Base-by-base conservation (phyloP, 2,888 invertebrate genomes). In the Agrochola litura region DNA sequence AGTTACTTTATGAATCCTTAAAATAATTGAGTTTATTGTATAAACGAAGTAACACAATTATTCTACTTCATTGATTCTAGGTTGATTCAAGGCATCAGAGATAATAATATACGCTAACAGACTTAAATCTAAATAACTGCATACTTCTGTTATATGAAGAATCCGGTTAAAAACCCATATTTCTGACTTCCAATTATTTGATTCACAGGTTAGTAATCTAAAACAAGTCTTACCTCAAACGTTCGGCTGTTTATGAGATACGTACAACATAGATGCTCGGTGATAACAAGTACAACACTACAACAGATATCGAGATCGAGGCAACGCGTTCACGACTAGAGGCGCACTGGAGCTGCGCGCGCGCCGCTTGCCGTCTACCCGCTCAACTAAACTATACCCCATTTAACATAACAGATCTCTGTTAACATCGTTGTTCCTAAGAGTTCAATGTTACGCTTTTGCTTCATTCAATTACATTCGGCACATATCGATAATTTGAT, bases 251-350 rank as follows among this genome's bases (percentile, higher is more conserved):
- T 89, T 88, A 79, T 80, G 80, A 83, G 79, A 73, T 76, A 73
- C 70, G 77, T 77, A 90, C 89, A 90, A 89, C 86, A 90, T 90
- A 78, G 78, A 83, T 80, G 78, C 52, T 73, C 41, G 73, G 69
- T 81, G 84, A 90, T 87, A 89, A 88, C 81, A 84, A 83, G 25
- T 85, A 84, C 69, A 70, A 76, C 80, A 84, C 82, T 79, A 63
- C 41, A 76, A 75, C 68, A 87, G 73, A 83, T 86, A 80, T 73
- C 82, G 77, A 81, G 77, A 88, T 82, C 83, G 85, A 77, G 89
- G 88, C 89, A 89, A 88, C 91, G 80, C 86, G 87, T 81, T 85
- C 89, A 84, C 89, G 87, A 85, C 90, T 89, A 89, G 87, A 88
- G 86, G 85, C 80, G 83, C 84, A 90, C 89, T 87, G 86, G 79